phyloP scores from a whole-genome alignment of 1,140 invertebrate species.

The Drosophila ohnishii region DNA sequence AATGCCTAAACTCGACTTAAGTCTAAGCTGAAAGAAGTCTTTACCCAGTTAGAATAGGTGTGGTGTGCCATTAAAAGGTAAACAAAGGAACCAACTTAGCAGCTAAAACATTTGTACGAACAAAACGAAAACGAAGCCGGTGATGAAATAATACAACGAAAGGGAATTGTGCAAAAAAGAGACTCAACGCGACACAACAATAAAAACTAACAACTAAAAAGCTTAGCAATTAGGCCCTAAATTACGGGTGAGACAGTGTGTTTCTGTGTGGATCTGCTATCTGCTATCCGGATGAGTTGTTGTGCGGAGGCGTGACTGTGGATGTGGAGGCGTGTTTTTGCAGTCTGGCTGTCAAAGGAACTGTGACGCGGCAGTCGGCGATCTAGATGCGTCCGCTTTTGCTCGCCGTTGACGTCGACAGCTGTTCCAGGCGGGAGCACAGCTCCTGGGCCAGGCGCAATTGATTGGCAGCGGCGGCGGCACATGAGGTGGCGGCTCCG shows the following conservation, averaged over 20 bases:
- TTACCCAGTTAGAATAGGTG: slow-evolving; percentile 36
- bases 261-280: slow-evolving; percentile 35
- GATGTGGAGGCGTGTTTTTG: slow-evolving; percentile 47
- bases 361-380: slow-evolving; percentile 30
- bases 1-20: slow-evolving; percentile 61
- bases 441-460: slow-evolving; percentile 83
- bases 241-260: slow-evolving; percentile 53
- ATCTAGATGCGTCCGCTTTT: slow-evolving; percentile 64
- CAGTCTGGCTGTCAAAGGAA: slow-evolving; percentile 61
- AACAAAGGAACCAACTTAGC: slow-evolving; percentile 51
- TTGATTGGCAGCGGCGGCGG: slow-evolving; percentile 75
- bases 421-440: slow-evolving; percentile 84
- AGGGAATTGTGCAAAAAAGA: slow-evolving; percentile 48
- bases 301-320: slow-evolving; percentile 39
- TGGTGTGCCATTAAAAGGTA: slow-evolving; percentile 60
- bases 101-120: slow-evolving; percentile 29
- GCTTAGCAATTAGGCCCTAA: slow-evolving; percentile 62
- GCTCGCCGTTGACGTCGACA: slow-evolving; percentile 83
- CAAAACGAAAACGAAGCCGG: slow-evolving; percentile 39
- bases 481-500: slow-evolving; percentile 59
- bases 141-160: slow-evolving; percentile 42
- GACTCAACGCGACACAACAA: slow-evolving; percentile 68
- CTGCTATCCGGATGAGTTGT: slow-evolving; percentile 41
- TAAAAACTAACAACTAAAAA: slow-evolving; percentile 59
- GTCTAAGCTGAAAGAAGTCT: slow-evolving; percentile 72